Percentiles rank a stretch among this genome's conserved stretches.
Conservation (phyloP, 2,797 vertebrate species). For the Enteromius argenteus region DNA sequence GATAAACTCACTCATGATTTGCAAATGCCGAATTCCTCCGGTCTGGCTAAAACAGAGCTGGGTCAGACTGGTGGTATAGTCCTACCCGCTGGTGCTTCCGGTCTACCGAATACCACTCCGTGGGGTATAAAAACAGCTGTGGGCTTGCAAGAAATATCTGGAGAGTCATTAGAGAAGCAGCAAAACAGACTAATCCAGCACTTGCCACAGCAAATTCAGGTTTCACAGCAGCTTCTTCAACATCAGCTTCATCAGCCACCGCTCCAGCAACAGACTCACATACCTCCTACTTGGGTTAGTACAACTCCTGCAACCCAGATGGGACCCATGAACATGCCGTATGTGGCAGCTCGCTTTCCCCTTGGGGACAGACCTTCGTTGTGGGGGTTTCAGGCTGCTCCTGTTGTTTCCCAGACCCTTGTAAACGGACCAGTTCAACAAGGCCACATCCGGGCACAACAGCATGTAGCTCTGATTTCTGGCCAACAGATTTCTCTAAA, state of each 20-base stretch:
- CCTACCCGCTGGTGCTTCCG: slow-evolving; percentile 65
- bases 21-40: slow-evolving; percentile 68
- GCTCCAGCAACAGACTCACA: slow-evolving; percentile 71
- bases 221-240: slow-evolving; percentile 65
- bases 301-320: slow-evolving; percentile 67
- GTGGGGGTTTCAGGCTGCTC: slow-evolving; percentile 77
- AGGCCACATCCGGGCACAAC: slow-evolving; percentile 71
- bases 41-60: slow-evolving; percentile 65
- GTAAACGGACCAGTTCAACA: slow-evolving; percentile 74
- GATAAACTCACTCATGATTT: slow-evolving; percentile 71
- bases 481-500: slow-evolving; percentile 78
- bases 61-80: slow-evolving; percentile 69
- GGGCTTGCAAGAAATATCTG: slow-evolving; percentile 69
- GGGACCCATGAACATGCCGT: slow-evolving; percentile 74
- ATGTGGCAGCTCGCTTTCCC: slow-evolving; percentile 72
- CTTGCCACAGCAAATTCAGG: slow-evolving; percentile 54
- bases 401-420: slow-evolving; percentile 72
- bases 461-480: slow-evolving; percentile 73
- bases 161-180: slow-evolving; percentile 56
- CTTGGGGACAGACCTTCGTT: slow-evolving; percentile 71
- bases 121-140: slow-evolving; percentile 72
- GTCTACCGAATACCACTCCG: slow-evolving; percentile 64
- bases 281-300: slow-evolving; percentile 67
- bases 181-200: slow-evolving; percentile 46
- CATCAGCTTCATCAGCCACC: slow-evolving; percentile 65